Base-by-base conservation (phyloP, 2,113 vertebrate species). In the Dipodomys stephensi region DNA sequence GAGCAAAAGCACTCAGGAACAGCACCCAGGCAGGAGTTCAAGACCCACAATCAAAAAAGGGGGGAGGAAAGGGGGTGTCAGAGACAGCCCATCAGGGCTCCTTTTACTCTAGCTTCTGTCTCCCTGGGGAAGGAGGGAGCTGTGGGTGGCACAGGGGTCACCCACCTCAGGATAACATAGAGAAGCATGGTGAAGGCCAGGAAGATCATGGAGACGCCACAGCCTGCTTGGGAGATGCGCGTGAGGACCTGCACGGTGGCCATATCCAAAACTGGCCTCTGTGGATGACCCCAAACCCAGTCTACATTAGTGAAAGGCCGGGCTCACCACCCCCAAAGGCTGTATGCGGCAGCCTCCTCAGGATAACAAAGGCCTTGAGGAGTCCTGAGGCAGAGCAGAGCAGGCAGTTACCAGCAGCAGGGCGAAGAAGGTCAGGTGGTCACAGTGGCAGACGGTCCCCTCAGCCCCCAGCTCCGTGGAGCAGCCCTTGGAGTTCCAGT, bases 361-460 rank as follows among this genome's bases (percentile, higher is more conserved):
- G 3, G 74, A 64, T 32, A 35, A 27, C 5, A 3, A 65, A 35
- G 19, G 25, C 28, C 53, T 32, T 25, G 11, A 16, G 71, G n/a
- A 73, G 9, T 4, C 4, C 78, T 1, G 8, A 35, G 7, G 30
- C 28, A 4, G 39, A 35, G 12, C 0, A 15, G 19, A 9, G 62
- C 2, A 9, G 60, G 53, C 32, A 60, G 11, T 98, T 98, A 99
- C 99, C 98, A 99, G 97, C n/a, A 99, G 98, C 53, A 99, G 98
- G 18, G 99, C 98, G 71, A 99, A 99, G 97, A 99, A 99, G 92
- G 98, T 99, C 87, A 99, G 97, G 77, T 99, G 99, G 91, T 98
- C 67, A 0, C 99, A 99, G 92, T 62, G 98, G 92, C 99, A 99
- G 20, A 98, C n/a, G 1, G 98, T 98, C 7, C 83, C 7, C 0